These are phyloP conservation scores for Agrilus mali DNA, from an alignment of 2,888 invertebrate species.

Conservation along the genomic window DNA sequence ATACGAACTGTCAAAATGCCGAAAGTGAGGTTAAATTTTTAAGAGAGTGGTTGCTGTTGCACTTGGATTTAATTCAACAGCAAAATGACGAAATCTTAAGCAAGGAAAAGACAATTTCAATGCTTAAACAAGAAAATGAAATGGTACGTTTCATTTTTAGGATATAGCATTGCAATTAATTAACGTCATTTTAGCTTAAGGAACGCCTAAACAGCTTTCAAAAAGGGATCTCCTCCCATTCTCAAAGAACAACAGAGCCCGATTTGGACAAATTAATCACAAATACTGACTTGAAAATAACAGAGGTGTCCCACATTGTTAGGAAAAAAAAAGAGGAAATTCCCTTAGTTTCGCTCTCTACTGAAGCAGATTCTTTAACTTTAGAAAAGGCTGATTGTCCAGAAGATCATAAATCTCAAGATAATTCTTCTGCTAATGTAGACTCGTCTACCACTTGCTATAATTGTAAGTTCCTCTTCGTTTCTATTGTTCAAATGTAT, in stretches of 20 bases:
- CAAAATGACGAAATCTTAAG: slow-evolving; percentile 73
- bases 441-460: too few relatives aligned
- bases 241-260: neutral
- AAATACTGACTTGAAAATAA: too few relatives aligned
- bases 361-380: too few relatives aligned
- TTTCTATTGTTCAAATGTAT: too few relatives aligned
- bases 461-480: too few relatives aligned
- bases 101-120: slow-evolving; percentile 64
- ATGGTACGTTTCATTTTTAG: slow-evolving; percentile 42
- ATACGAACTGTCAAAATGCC: slow-evolving; percentile 28
- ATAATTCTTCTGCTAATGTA: too few relatives aligned
- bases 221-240: slow-evolving; percentile 36
- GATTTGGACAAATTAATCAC: too few relatives aligned
- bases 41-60: slow-evolving; percentile 68
- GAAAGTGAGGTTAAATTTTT: slow-evolving; percentile 52
- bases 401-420: too few relatives aligned
- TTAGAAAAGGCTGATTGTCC: too few relatives aligned
- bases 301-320: too few relatives aligned
- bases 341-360: too few relatives aligned
- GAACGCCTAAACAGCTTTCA: slow-evolving; percentile 54
- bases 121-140: slow-evolving; percentile 65
- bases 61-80: slow-evolving; percentile 80
- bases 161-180: neutral
- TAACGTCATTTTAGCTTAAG: slow-evolving; percentile 23
- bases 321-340: too few relatives aligned